Percentiles rank a stretch among this genome's conserved stretches.
Conservation (phyloP, 2,888 invertebrate species). For the Orchestes rusci region DNA sequence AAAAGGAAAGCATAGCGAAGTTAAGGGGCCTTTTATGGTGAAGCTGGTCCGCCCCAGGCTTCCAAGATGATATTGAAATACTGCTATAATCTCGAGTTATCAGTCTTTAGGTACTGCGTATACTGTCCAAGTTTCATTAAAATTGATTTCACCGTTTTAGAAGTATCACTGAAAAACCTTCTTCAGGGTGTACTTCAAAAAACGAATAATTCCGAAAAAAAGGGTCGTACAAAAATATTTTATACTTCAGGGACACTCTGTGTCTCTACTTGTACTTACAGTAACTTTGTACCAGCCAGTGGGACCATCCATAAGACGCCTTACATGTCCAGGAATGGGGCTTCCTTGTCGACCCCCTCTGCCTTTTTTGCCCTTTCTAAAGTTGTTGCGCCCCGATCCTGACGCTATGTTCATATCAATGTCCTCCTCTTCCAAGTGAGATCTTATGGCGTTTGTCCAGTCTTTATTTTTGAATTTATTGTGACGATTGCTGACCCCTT, state of each 20-base stretch:
- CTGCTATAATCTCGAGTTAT: no score
- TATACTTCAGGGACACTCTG: neutral
- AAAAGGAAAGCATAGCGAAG: no score
- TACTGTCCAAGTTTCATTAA: no score
- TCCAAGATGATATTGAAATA: no score
- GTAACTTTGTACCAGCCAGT: slow-evolving; percentile 67
- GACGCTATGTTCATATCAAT: slow-evolving; percentile 50
- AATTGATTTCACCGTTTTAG: no score
- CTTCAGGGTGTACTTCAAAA: no score
- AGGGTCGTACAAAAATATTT: no score
- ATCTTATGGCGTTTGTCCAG: slow-evolving; percentile 44
- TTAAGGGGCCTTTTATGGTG: no score
- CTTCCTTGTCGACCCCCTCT: slow-evolving; percentile 43
- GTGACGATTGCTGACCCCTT: slow-evolving; percentile 30
- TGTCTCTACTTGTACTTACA: slow-evolving; percentile 38
- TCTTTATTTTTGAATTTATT: slow-evolving; percentile 41
- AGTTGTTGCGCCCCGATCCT: slow-evolving; percentile 9
- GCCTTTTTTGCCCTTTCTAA: slow-evolving; percentile 22
- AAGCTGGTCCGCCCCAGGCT: no score
- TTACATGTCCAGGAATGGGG: slow-evolving; percentile 43
- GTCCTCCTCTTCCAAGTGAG: slow-evolving; percentile 54
- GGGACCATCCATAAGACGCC: slow-evolving; percentile 48
- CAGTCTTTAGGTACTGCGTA: no score
- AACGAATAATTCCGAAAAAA: no score
- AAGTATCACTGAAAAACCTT: no score